Percentiles rank a stretch among this genome's conserved stretches.
Evolutionary conservation across 1,140 invertebrate species (phyloP).

Genomic region (Reticulitermes speratus): DNA sequence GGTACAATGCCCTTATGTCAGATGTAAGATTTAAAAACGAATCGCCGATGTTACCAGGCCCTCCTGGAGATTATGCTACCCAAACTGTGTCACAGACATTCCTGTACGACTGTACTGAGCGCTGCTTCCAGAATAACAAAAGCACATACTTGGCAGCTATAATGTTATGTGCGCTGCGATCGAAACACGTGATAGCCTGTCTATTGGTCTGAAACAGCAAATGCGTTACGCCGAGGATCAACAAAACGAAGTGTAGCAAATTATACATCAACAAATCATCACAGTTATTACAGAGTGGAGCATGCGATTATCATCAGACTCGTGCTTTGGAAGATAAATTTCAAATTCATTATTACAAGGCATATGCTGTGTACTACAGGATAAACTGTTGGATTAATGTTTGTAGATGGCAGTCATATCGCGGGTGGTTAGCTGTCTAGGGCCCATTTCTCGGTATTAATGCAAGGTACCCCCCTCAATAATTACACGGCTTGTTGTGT

Average conservation of each 20-base stretch:
- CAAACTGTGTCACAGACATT: not conserved
- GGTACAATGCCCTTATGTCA: too few relatives aligned
- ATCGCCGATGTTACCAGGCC: not conserved
- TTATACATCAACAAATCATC: conserved; percentile 14
- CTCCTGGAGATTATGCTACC: not conserved
- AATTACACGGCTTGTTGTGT: not conserved
- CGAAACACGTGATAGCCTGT: not conserved
- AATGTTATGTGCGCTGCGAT: not conserved
- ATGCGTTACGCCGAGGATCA: not conserved
- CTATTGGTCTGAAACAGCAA: not conserved
- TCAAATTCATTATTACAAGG: not conserved
- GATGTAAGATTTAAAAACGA: too few relatives aligned
- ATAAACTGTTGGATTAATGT: not conserved
- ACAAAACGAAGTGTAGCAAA: conserved; percentile 5
- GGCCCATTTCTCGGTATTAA: not conserved
- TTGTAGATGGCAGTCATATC: not conserved
- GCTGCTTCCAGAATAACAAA: not conserved
- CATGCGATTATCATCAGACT: not conserved
- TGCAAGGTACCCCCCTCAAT: not conserved
- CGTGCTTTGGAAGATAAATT: not conserved
- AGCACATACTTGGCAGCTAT: not conserved
- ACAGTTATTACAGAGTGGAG: not conserved
- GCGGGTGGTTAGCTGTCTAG: not conserved
- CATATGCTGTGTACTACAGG: not conserved
- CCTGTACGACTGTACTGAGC: not conserved